These are phyloP conservation scores for Dichetophora obliterata DNA, from an alignment of 2,888 invertebrate species.

Conservation along the genomic window DNA sequence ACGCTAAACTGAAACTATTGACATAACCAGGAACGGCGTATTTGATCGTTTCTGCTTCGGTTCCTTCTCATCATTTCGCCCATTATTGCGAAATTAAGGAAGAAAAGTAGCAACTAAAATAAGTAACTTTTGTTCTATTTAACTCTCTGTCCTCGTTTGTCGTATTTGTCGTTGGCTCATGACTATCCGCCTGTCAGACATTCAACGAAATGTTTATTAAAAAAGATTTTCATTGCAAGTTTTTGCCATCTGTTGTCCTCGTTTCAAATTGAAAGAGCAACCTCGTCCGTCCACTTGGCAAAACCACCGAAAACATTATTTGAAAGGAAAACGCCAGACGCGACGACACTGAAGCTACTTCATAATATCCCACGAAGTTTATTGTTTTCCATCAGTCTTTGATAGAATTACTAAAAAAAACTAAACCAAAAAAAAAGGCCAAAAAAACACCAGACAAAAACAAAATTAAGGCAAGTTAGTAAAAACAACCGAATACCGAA, in stretches of 20 bases:
- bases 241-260: slow-evolving; percentile 47
- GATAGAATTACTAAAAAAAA: slow-evolving; percentile 34
- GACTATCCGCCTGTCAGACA: neutral
- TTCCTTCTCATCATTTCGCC: slow-evolving; percentile 25
- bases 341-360: slow-evolving; percentile 21
- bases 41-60: slow-evolving; percentile 19
- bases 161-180: neutral
- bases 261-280: slow-evolving; percentile 31
- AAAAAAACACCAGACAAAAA: slow-evolving; percentile 22
- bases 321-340: slow-evolving; percentile 33
- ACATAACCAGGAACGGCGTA: neutral
- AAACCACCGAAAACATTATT: slow-evolving; percentile 42
- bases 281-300: neutral
- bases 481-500: neutral
- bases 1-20: neutral
- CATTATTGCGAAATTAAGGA: slow-evolving; percentile 26
- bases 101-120: slow-evolving; percentile 5
- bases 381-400: slow-evolving; percentile 46
- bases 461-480: neutral
- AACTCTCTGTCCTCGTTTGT: neutral
- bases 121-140: slow-evolving; percentile 19
- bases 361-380: slow-evolving; percentile 41
- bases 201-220: slow-evolving; percentile 43
- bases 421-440: slow-evolving; percentile 13
- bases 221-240: slow-evolving; percentile 41